Base-by-base conservation (phyloP, 2,797 vertebrate genomes). In the Pteropus rufus region DNA sequence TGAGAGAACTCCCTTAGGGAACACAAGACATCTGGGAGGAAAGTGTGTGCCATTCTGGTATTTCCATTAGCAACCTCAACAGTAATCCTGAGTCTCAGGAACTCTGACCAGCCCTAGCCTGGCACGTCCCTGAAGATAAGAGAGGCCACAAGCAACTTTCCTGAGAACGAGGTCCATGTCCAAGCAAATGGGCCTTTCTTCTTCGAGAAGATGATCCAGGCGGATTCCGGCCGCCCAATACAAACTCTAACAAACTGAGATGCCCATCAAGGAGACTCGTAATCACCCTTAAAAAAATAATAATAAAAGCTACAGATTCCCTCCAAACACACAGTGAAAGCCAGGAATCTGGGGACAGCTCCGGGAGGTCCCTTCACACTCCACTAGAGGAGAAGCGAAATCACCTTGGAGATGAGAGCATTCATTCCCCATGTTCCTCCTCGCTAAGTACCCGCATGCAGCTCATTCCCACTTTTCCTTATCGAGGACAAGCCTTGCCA, bases 361-460 rank as follows among this genome's bases (percentile, higher is more conserved):
- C 19, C 39, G 36, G 23, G 34, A 21, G n/a, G 11, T 91, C 3
- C 21, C 10, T 14, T 34, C 44, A 31, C 39, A 29, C 23, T 49
- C 29, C 1, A 29, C 18, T 10, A 26, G 15, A 72, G 49, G 34
- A 92, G 29, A 44, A 36, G 21, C 5, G 14, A 60, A 58, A 21
- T 62, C 23, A 31, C 10, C 10, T 9, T 29, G 8, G 2, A 84
- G 41, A 52, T 1, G 24, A 79, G 29, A 5, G 1, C 36, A 24
- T 77, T 60, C 77, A 16, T 49, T 16, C 49, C 46, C 10, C 0
- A 0, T 9, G 9, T 15, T 52, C 14, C 23, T 82, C 18, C 26
- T 15, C 29, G 5, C 12, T 4, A 31, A 62, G 21, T 5, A 7
- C 4, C 34, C 5, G 0, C 0, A 1, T 4, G 18, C 10, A 31